A percentile compares a stretch with the other conserved stretches of the same genome.
These are phyloP conservation scores for Drymodes brunneopygia DNA, from an alignment of 2,113 vertebrate genomes.

Conservation along the genomic window DNA sequence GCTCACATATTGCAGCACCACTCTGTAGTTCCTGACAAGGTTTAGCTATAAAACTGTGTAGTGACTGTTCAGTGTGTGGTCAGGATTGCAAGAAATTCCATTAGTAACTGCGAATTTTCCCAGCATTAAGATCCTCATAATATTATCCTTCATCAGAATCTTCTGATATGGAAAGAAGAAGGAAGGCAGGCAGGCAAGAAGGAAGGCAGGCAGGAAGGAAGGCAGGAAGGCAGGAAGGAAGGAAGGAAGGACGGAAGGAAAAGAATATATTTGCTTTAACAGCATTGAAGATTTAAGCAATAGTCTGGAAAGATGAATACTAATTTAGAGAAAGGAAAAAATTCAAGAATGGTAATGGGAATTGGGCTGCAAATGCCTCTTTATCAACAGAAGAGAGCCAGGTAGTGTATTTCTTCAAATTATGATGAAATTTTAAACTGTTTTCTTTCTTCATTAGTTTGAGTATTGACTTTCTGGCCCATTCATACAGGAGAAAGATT, in stretches of 20 bases:
- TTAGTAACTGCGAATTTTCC: background rate
- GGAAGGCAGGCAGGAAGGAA: background rate
- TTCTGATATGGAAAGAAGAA: background rate
- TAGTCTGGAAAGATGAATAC: background rate
- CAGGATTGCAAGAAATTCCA: background rate
- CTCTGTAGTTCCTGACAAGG: background rate
- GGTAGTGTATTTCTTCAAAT: background rate
- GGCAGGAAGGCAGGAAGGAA: background rate
- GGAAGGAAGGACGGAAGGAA: background rate
- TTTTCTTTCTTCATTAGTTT: background rate
- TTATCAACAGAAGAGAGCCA: background rate
- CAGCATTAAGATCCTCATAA: background rate
- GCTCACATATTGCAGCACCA: background rate
- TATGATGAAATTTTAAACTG: background rate
- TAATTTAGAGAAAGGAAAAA: background rate
- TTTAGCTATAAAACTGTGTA: background rate
- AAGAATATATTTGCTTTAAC: background rate
- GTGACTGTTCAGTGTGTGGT: background rate
- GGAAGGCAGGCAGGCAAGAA: background rate
- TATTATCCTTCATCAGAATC: background rate
- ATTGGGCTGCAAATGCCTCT: background rate
- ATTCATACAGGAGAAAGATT: background rate
- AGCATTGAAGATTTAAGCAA: background rate
- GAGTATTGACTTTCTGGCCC: background rate
- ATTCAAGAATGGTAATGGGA: background rate